Conservation (phyloP, 2,113 vertebrate species). For the Tonatia bakeri region DNA sequence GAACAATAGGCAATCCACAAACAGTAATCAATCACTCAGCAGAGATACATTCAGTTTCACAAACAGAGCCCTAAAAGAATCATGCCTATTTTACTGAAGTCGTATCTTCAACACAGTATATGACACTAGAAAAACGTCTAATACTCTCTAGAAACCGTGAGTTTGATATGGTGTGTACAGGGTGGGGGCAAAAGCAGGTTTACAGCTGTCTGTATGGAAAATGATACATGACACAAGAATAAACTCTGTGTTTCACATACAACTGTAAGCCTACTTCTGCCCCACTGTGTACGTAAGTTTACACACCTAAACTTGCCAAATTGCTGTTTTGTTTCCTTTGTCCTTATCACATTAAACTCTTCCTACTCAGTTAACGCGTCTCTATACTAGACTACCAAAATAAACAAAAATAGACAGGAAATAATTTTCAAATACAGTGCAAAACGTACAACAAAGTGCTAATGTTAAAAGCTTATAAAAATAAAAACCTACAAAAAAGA, state of each 20-base stretch:
- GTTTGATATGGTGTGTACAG: neutral
- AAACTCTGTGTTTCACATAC: no score
- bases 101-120: neutral
- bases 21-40: neutral
- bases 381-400: neutral
- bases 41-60: neutral
- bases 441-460: neutral
- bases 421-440: neutral
- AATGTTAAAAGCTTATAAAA: neutral
- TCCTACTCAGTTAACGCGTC: neutral
- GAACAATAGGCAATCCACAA: neutral
- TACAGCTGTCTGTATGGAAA: no score
- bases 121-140: neutral
- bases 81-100: neutral
- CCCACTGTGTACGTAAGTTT: neutral
- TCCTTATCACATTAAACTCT: neutral
- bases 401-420: neutral
- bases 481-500: neutral
- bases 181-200: no score
- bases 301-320: constrained; percentile 2
- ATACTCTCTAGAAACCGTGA: neutral
- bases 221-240: no score
- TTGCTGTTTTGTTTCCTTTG: neutral
- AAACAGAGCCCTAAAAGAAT: neutral
- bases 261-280: no score